phyloP scores from a whole-genome alignment of 2,113 vertebrate species.

The Dunckerocampus dactyliophorus region DNA sequence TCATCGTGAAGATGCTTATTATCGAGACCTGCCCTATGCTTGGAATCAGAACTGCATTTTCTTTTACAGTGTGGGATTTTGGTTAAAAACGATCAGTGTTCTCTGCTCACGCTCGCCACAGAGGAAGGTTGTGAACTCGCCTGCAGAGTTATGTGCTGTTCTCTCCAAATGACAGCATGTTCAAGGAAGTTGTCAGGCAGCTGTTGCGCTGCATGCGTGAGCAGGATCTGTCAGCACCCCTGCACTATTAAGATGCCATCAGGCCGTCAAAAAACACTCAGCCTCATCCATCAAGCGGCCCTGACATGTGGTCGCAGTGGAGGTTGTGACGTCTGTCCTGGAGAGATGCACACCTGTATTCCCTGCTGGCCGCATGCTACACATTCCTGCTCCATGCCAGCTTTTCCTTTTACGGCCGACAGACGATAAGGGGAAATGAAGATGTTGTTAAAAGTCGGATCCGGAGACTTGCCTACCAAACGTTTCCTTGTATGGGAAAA shows the following conservation, averaged over 20 bases:
- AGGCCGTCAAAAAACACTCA: background rate
- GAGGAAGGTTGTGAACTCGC: conserved; percentile 30
- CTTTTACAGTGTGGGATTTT: conserved; percentile 37
- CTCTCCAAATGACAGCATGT: conserved; percentile 14
- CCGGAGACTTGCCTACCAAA: conserved; percentile 9
- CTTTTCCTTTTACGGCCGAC: background rate
- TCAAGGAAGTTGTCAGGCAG: conserved; percentile 33
- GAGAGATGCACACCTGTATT: conserved; percentile 50
- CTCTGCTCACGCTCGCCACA: conserved; percentile 23
- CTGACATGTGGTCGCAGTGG: conserved; percentile 22
- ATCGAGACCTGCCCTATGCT: conserved; percentile 51
- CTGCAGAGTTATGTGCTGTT: background rate
- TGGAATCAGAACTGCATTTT: conserved; percentile 19
- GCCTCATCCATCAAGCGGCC: conserved; percentile 29
- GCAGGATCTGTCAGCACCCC: conserved; percentile 32
- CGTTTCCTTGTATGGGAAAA: conserved; percentile 40
- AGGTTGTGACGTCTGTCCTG: conserved; percentile 9
- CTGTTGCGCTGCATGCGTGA: conserved; percentile 15
- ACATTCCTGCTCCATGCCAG: conserved; percentile 37
- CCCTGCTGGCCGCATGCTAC: conserved; percentile 13
- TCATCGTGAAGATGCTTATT: conserved; percentile 54
- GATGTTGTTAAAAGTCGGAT: background rate
- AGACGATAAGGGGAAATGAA: background rate
- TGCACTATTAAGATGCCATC: conserved; percentile 28
- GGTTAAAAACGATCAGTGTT: conserved; percentile 22